These are phyloP conservation scores for Abramis brama DNA, from an alignment of 2,113 vertebrate genomes.

Conservation along the genomic window DNA sequence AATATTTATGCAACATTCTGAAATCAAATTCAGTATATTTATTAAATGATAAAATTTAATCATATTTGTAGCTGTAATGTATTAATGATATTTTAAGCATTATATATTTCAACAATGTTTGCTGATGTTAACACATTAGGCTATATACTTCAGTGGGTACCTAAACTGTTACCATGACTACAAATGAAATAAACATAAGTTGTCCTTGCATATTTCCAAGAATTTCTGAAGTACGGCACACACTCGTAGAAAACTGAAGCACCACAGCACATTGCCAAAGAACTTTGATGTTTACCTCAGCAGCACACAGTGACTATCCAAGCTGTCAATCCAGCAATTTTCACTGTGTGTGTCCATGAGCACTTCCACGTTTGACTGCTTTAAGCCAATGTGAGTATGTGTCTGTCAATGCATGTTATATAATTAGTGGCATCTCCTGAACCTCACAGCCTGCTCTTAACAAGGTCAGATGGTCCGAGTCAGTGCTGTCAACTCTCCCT, in stretches of 20 bases:
- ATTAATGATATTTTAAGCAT: background rate
- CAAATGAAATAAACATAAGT: background rate
- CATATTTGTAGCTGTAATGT: background rate
- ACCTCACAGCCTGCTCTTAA: slow-evolving; percentile 60
- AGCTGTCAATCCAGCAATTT: slow-evolving; percentile 27
- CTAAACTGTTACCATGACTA: background rate
- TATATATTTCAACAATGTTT: background rate
- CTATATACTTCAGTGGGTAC: too few species aligned
- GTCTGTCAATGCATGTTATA: slow-evolving; percentile 58
- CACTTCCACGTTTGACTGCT: background rate
- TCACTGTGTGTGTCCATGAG: slow-evolving; percentile 20
- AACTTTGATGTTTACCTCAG: slow-evolving; percentile 26
- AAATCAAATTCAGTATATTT: background rate
- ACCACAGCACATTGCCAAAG: background rate
- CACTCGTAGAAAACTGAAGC: background rate
- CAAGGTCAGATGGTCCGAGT: slow-evolving; percentile 74
- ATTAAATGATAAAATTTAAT: background rate
- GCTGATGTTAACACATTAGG: background rate
- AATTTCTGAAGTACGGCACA: background rate
- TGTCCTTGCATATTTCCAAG: background rate
- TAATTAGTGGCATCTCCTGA: slow-evolving; percentile 64
- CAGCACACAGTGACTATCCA: slow-evolving; percentile 9
- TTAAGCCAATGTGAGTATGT: slow-evolving; percentile 12
- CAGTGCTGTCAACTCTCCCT: slow-evolving; percentile 65
- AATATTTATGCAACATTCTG: background rate